Evolutionary conservation across 1,140 invertebrate genomes (phyloP).

Genomic region (Melitaea cinxia): DNA sequence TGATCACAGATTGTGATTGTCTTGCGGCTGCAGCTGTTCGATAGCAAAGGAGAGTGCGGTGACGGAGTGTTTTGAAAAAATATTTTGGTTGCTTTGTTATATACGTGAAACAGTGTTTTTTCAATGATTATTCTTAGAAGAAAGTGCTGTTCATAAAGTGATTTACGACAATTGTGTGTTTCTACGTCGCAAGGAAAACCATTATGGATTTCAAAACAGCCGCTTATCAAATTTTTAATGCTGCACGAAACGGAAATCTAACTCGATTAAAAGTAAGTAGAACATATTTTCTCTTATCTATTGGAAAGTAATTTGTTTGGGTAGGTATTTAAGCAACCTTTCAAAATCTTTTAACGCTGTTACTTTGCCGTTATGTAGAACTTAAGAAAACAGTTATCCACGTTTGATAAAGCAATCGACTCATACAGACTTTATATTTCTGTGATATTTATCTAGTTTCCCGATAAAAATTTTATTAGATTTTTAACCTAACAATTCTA

Average conservation of each 20-base stretch:
- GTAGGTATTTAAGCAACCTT: not conserved
- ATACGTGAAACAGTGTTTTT: constrained; percentile 63
- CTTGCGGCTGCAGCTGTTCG: constrained; percentile 61
- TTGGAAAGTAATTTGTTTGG: not conserved
- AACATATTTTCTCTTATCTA: constrained; percentile 12
- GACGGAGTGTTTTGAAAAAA: constrained; percentile 78
- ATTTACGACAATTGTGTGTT: constrained; percentile 57
- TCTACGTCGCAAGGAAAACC: constrained; percentile 65
- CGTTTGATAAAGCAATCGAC: constrained; percentile 10
- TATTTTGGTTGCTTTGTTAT: constrained; percentile 66
- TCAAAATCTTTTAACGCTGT: not conserved
- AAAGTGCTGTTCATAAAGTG: constrained; percentile 74
- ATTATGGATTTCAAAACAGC: constrained; percentile 80
- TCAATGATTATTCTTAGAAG: constrained; percentile 74
- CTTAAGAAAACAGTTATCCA: constrained; percentile 33
- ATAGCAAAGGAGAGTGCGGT: constrained; percentile 51
- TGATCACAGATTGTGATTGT: constrained; percentile 56
- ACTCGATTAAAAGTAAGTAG: constrained; percentile 76
- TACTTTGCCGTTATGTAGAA: constrained; percentile 32
- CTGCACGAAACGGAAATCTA: constrained; percentile 76
- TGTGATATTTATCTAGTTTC: not conserved
- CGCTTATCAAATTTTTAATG: constrained; percentile 68
- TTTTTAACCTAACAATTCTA: too few species aligned
- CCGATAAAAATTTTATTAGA: not conserved
- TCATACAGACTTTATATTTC: not conserved